These are phyloP conservation scores for Megaptera novaeangliae DNA, from an alignment of 2,113 vertebrate genomes.

Conservation along the genomic window DNA sequence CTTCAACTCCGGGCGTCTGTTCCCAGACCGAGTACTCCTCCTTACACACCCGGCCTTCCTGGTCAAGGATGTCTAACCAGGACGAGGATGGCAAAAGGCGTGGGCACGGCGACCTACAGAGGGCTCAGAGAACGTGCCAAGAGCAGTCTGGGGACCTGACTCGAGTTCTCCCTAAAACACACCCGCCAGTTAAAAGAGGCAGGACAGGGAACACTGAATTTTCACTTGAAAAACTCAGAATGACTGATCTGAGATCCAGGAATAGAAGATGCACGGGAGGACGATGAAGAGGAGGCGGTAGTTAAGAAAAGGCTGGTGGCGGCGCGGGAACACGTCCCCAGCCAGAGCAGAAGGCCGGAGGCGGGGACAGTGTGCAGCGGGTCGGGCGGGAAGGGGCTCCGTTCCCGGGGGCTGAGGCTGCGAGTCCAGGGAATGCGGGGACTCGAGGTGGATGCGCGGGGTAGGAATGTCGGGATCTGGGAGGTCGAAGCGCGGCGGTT, in stretches of 20 bases:
- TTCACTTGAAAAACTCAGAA: neutral
- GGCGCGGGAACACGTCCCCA: constrained; percentile 4
- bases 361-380: neutral
- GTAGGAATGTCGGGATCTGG: accelerated
- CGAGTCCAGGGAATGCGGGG: neutral
- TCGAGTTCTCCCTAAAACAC: neutral
- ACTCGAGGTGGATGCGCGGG: accelerated
- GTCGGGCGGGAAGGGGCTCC: neutral
- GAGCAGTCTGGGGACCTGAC: neutral
- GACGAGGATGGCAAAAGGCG: neutral
- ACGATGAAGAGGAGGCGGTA: accelerated
- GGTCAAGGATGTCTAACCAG: neutral
- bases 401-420: neutral
- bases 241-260: neutral
- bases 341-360: neutral
- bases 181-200: neutral
- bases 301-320: neutral
- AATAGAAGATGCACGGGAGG: neutral
- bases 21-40: neutral
- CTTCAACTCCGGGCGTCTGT: neutral
- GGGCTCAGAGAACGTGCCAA: neutral
- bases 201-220: neutral
- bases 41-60: neutral
- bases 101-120: neutral
- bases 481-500: neutral